Evolutionary conservation across 2,888 invertebrate species (phyloP), one percentile per base, ranked within the genome.

Genomic region (Epirrhoe alternata): DNA sequence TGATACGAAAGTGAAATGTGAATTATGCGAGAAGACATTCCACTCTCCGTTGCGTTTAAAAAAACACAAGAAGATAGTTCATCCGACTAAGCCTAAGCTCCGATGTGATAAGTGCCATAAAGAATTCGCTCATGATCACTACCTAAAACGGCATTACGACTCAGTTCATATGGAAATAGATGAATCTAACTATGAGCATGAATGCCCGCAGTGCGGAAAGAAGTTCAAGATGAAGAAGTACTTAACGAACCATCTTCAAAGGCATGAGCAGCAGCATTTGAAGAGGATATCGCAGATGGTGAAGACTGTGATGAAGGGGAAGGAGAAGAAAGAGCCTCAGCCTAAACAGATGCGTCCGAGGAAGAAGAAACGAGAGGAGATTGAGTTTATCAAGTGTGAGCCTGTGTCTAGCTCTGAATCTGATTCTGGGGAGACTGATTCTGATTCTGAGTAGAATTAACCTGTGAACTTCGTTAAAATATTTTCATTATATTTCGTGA

Each of bases 331-430:
- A 14, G 74, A 73, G 14, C 71, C 70, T 7, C 74, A 75, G n/a
- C 52, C 66, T 2, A 83, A 83, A 53, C 82, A 77, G 64, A 71
- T 80, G 8, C 85, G 84, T 0, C 70, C 85, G 6, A 82, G 84
- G 0, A 80, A 77, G 60, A 84, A 85, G 66, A 70, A 78, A 0
- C 69, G 83, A 1, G 88, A 83, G 0, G 90, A 92, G 67, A 90
- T 93, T 5, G 92, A 92, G 78, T 92, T 93, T 31, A 91, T 93
- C 0, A 93, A 93, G 61, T 93, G 92, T 57, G 92, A 93, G 59
- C 92, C 92, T 0, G 86, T 91, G 0, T 86, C 89, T 0, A 90
- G 88, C 62, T 84, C 89, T 0, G 88, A 88, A 1, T 84, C 84
- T 0, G 86, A 85, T 0, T 80, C 85, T 0, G 88, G 81, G 0